Base-by-base conservation (phyloP, 2,113 vertebrate species). In the Gracilinanus agilis region DNA sequence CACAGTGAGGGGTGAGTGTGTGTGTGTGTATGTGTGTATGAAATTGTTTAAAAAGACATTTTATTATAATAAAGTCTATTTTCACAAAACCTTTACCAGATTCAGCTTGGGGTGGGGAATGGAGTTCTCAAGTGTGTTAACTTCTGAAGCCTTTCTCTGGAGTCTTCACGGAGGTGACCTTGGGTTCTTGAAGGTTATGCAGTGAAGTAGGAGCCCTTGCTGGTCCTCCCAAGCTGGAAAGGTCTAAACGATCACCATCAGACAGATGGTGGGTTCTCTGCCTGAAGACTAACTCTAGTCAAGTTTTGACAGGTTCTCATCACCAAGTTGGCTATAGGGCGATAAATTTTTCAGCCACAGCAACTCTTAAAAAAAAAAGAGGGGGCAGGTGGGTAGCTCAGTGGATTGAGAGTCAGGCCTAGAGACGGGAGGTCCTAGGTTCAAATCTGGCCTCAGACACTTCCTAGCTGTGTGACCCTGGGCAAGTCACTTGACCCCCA, bases 11-110 rank as follows among this genome's bases (percentile, higher is more conserved):
- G 67, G 67, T 83, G 67, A 23, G 16, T 40, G 67, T 40, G 56
- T 58, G 67, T 56, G 55, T 56, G 6, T 56, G 55, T 25, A 24
- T 56, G 55, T 56, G 55, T 95, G 97, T 95, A 96, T 96, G 96
- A 25, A 94, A 98, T 98, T 98, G 98, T 98, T 98, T 98, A 96
- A 98, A 98, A 98, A 97, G 94, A 98, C 92, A 98, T 98, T 99
- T 99, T 99, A 99, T 98, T 98, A 98, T 98, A 98, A 98, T 99
- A 99, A 99, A 99, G 96, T 99, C 98, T 99, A 99, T 99, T 99
- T 99, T 99, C 98, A 98, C 98, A 99, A 98, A 98, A 98, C 56
- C 56, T 54, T 94, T 90, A 90, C 90, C 94, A 94, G 92, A 54
- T 89, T 97, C 88, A 97, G n/a, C 29, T 13, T 97, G 93, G 54